Evolutionary conservation across 2,797 vertebrate genomes (phyloP).

Genomic region (Danio aesculapii): DNA sequence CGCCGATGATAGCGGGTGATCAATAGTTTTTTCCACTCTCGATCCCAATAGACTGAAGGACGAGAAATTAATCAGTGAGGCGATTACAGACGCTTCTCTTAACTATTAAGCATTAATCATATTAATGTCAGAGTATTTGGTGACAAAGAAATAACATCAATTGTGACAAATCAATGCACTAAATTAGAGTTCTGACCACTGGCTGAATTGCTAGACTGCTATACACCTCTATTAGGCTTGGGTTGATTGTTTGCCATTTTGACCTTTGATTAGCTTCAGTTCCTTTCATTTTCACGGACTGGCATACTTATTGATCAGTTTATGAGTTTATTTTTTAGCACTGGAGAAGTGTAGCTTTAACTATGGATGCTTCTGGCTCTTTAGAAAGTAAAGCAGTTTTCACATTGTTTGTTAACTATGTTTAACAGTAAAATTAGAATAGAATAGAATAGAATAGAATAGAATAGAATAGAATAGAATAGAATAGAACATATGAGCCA

Average conservation of each 20-base stretch:
- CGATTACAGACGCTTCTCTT: constrained; percentile 34
- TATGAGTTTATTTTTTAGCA: constrained; percentile 18
- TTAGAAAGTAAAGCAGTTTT: background rate
- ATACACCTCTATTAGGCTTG: background rate
- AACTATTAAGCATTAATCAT: constrained; percentile 53
- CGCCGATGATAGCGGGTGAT: constrained; percentile 48
- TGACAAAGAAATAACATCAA: constrained; percentile 44
- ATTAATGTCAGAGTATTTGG: constrained; percentile 48
- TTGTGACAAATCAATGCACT: constrained; percentile 39
- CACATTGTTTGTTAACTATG: background rate
- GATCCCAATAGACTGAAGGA: constrained; percentile 38
- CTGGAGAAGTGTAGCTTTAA: background rate
- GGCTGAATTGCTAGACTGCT: constrained; percentile 1
- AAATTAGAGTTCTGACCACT: constrained; percentile 19
- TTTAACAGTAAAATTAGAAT: background rate
- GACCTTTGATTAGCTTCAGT: constrained; percentile 20
- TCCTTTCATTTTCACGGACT: constrained; percentile 9
- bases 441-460: no score
- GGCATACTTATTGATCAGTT: constrained; percentile 28
- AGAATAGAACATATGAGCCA: no score
- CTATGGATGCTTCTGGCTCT: background rate
- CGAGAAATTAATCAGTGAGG: constrained; percentile 43
- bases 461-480: no score
- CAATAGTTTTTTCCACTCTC: constrained; percentile 43
- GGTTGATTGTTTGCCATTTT: constrained; percentile 9